These are phyloP conservation scores for Harpalus rubripes DNA, from an alignment of 2,888 invertebrate species.

Conservation along the genomic window DNA sequence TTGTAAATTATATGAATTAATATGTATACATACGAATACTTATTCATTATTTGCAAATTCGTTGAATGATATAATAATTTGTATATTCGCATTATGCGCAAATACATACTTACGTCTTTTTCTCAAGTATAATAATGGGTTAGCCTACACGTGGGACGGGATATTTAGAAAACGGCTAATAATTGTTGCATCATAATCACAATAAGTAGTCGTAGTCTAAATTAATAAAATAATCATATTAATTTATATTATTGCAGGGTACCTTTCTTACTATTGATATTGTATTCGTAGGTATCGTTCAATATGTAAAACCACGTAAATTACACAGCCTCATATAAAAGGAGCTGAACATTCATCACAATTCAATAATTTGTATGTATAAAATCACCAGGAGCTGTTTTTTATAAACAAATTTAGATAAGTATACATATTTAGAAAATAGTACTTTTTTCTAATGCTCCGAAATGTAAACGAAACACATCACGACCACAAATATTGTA, in stretches of 20 bases:
- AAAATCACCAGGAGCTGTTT: background rate
- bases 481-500: background rate
- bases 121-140: background rate
- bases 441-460: background rate
- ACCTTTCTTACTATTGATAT: constrained; percentile 27
- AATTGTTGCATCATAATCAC: background rate
- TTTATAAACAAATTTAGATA: background rate
- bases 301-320: background rate
- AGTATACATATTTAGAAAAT: background rate
- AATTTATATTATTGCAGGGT: constrained; percentile 29
- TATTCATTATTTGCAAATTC: no score
- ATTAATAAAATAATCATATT: background rate
- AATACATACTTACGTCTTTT: background rate
- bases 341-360: background rate
- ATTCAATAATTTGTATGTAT: background rate
- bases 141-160: background rate
- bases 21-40: no score
- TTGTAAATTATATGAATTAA: no score
- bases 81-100: background rate
- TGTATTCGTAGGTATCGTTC: background rate
- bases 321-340: background rate
- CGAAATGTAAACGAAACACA: background rate
- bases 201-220: background rate
- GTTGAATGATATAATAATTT: background rate
- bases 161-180: constrained; percentile 8